A percentile compares a stretch with the other conserved stretches of the same genome.
phyloP scores from a whole-genome alignment of 1,140 invertebrate genomes.

The Heliconius congener region DNA sequence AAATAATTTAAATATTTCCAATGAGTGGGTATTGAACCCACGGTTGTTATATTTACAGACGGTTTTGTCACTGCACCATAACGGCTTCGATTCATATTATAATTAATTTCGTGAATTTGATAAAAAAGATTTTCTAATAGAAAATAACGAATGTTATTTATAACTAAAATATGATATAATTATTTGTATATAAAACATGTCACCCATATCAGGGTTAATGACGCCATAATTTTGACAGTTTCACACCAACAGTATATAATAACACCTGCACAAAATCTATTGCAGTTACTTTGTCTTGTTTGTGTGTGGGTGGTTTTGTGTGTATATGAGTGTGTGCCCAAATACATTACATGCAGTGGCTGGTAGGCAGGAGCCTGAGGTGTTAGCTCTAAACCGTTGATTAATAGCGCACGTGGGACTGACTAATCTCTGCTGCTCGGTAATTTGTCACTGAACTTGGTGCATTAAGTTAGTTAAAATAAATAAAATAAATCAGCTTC shows the following conservation, averaged over 20 bases:
- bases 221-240: background rate
- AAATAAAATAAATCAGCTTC: too few species aligned
- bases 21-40: too few species aligned
- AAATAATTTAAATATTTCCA: too few species aligned
- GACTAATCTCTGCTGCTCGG: slow-evolving; percentile 37
- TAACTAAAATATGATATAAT: too few species aligned
- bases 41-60: too few species aligned
- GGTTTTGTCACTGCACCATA: too few species aligned
- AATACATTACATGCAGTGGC: slow-evolving; percentile 27
- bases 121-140: too few species aligned
- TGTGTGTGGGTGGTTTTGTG: background rate
- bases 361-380: slow-evolving; percentile 28
- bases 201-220: background rate
- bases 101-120: too few species aligned
- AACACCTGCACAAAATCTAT: slow-evolving; percentile 12
- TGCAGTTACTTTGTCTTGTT: slow-evolving; percentile 20
- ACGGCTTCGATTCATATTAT: too few species aligned
- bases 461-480: slow-evolving; percentile 20
- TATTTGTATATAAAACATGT: too few species aligned
- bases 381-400: slow-evolving; percentile 43
- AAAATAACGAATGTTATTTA: too few species aligned
- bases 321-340: background rate
- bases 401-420: slow-evolving; percentile 40
- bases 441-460: slow-evolving; percentile 37
- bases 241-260: background rate